A percentile compares a stretch with the other conserved stretches of the same genome.
Conservation (phyloP, 2,113 vertebrate genomes). For the Morone saxatilis region DNA sequence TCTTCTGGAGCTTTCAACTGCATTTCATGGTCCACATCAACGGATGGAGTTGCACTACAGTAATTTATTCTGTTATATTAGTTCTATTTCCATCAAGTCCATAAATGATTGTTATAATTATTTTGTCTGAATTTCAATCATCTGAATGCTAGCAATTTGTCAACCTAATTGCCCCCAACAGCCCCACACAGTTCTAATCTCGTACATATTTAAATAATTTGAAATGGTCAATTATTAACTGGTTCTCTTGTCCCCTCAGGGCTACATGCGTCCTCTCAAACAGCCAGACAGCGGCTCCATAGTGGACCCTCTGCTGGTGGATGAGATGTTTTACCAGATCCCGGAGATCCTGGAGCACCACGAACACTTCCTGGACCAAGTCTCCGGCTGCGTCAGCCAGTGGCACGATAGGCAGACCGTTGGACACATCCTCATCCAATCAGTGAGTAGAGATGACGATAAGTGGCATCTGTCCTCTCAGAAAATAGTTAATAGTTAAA, state of each 20-base stretch:
- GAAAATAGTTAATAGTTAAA: too few species aligned
- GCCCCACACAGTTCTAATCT: not conserved
- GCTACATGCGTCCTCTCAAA: slow-evolving; percentile 98
- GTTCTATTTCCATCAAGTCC: too few species aligned
- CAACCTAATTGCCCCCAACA: not conserved
- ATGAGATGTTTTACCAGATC: slow-evolving; percentile 98
- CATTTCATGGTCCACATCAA: too few species aligned
- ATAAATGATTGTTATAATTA: too few species aligned
- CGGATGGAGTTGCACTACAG: too few species aligned
- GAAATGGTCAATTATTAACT: not conserved
- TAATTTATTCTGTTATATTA: too few species aligned
- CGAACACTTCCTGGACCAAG: slow-evolving; percentile 95
- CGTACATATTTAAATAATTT: not conserved
- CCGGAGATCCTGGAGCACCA: slow-evolving; percentile 98
- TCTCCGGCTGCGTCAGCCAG: slow-evolving; percentile 90
- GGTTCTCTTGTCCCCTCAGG: slow-evolving; percentile 79
- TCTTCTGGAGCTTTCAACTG: not conserved
- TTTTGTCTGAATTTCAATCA: too few species aligned
- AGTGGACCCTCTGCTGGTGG: slow-evolving; percentile 94
- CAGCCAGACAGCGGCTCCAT: slow-evolving; percentile 92
- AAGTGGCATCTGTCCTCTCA: not conserved
- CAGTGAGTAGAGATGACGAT: slow-evolving; percentile 84
- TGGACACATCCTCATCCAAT: slow-evolving; percentile 94
- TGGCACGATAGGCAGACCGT: slow-evolving; percentile 97
- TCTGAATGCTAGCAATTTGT: not conserved